Base-by-base conservation (phyloP, 2,888 invertebrate genomes). In the Lepidochrysops patricia region DNA sequence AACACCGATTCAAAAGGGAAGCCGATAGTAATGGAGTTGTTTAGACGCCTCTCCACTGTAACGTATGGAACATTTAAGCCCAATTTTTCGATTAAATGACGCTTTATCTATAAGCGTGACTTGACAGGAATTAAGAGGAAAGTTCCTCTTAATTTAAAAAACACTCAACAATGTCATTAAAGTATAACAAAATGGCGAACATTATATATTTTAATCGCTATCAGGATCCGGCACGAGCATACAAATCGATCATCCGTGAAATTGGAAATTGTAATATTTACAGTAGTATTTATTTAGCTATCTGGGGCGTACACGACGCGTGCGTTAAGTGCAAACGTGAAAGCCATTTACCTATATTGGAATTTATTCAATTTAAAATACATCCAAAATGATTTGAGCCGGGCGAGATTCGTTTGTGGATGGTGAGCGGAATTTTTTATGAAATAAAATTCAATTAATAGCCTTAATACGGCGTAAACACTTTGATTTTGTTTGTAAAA, bases 321-420 rank as follows among this genome's bases (percentile, higher is more conserved):
- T 57, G 57, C 29, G 57, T 29, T 43, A 57, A 57, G 64, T 65
- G 61, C 56, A 59, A 57, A 54, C 52, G 59, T 49, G 58, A 61
- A 58, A 62, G 61, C 56, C 61, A 61, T 62, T 60, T 60, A n/a
- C n/a, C n/a, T n/a, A 61, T 63, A 62, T 63, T 52, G 61, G 57
- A 63, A 63, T 64, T 60, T 64, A 66, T 66, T 64, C 60, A 61
- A 60, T 54, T 64, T 63, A 64, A 66, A 66, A 66, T 62, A 63
- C 58, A 64, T 61, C 49, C 62, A 64, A 65, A 62, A 56, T 60
- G 43, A 59, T 64, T 61, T 50, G 59, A 60, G 49, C 62, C 57
- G 50, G 34, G 61, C 64, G 58, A 61, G 61, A 64, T 59, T 59
- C 60, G 60, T 60, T 63, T 60, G 50, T 26, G 50, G 50, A 50